A percentile compares a stretch with the other conserved stretches of the same genome.
These are phyloP conservation scores for Hirtodrosophila histrioides DNA, from an alignment of 2,888 invertebrate species.

Conservation along the genomic window DNA sequence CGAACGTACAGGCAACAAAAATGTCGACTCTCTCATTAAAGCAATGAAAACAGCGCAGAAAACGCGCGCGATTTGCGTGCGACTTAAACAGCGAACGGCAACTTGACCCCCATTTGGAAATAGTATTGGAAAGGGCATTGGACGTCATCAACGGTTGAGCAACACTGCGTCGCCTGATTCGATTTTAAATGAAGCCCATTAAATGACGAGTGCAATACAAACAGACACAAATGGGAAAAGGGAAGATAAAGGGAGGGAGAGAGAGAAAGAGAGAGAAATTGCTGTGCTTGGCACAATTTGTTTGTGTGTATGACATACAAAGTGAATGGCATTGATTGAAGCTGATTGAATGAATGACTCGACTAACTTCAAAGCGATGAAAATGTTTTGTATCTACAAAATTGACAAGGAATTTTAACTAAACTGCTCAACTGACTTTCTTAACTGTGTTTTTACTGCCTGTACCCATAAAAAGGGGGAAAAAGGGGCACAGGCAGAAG, in stretches of 20 bases:
- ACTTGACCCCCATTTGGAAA: conserved; percentile 34
- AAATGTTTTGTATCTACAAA: too few species aligned
- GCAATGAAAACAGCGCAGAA: conserved; percentile 20
- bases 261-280: background rate
- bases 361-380: too few species aligned
- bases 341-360: conserved; percentile 33
- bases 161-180: conserved; percentile 15
- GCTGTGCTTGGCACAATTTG: conserved; percentile 22
- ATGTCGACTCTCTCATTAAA: conserved; percentile 39
- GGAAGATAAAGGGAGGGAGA: background rate
- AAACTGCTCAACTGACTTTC: too few species aligned
- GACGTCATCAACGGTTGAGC: conserved; percentile 1
- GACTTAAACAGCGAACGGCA: conserved; percentile 25
- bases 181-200: conserved; percentile 50
- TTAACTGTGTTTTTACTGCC: too few species aligned
- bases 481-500: too few species aligned
- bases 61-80: conserved; percentile 33
- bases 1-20: too few species aligned
- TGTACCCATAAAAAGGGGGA: too few species aligned
- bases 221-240: background rate
- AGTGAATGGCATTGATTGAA: conserved; percentile 43
- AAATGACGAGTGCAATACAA: conserved; percentile 44
- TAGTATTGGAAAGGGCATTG: conserved; percentile 16
- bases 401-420: too few species aligned
- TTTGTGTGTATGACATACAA: background rate